Conservation (phyloP, 2,797 vertebrate genomes). For the Lagodon rhomboides region DNA sequence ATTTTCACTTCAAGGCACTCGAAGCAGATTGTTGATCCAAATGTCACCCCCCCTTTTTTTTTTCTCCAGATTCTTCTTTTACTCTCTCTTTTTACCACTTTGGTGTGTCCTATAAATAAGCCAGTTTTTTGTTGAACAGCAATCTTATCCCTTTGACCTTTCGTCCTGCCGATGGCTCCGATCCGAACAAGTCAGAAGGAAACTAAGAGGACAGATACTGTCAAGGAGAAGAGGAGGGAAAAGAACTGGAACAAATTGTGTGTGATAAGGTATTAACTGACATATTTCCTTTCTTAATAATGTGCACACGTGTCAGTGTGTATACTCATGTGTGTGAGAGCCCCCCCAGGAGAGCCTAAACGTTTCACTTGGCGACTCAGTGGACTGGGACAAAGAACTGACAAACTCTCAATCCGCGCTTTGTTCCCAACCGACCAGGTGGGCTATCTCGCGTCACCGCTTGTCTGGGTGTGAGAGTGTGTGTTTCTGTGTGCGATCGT, state of each 20-base stretch:
- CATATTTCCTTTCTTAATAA: not conserved
- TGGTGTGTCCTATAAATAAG: not conserved
- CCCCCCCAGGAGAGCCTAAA: constrained; percentile 18
- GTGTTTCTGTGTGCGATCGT: constrained; percentile 5
- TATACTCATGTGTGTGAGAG: not conserved
- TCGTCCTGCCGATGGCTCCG: constrained; percentile 1
- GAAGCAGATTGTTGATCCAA: constrained; percentile 10
- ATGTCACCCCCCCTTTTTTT: not conserved
- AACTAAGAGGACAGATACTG: not conserved
- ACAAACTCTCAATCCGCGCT: constrained; percentile 59
- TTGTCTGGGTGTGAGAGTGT: constrained; percentile 6
- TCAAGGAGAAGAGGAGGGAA: not conserved
- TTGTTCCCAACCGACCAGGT: constrained; percentile 66
- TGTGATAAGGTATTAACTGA: not conserved
- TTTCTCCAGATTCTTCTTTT: not conserved
- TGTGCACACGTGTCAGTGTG: not conserved
- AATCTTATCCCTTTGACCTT: not conserved
- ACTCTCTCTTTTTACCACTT: not conserved
- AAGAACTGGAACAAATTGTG: not conserved
- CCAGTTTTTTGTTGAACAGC: not conserved
- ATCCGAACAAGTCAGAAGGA: not conserved
- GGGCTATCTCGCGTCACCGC: constrained; percentile 43
- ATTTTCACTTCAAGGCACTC: constrained; percentile 4
- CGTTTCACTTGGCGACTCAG: constrained; percentile 55
- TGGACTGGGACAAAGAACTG: constrained; percentile 53